Conservation (phyloP, 2,113 vertebrate genomes). For the Silurus asotus region DNA sequence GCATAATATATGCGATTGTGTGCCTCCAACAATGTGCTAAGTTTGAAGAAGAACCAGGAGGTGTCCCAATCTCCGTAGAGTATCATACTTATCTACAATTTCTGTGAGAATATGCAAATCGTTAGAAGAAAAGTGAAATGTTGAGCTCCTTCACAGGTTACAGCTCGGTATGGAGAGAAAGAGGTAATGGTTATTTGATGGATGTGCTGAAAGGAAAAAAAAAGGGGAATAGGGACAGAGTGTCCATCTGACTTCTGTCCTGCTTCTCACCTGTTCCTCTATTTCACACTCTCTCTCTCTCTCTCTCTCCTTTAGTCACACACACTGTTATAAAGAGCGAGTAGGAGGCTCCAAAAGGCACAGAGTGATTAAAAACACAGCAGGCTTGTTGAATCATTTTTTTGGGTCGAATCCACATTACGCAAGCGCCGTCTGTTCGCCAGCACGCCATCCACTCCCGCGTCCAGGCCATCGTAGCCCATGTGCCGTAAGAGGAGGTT, state of each 20-base stretch:
- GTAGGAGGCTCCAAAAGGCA: slow-evolving; percentile 12
- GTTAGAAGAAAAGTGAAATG: not conserved
- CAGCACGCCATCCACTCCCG: slow-evolving; percentile 31
- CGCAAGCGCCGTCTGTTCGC: slow-evolving; percentile 46
- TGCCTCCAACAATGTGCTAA: too few relatives aligned
- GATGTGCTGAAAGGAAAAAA: not conserved
- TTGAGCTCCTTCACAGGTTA: not conserved
- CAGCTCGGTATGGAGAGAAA: not conserved
- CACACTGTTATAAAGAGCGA: slow-evolving; percentile 25
- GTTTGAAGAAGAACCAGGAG: too few relatives aligned
- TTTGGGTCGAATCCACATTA: slow-evolving; percentile 52
- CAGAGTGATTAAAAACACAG: slow-evolving; percentile 35
- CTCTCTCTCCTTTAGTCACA: not conserved
- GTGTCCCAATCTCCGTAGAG: too few relatives aligned
- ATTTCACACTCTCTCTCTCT: slow-evolving; percentile 1
- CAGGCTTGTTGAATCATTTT: slow-evolving; percentile 48
- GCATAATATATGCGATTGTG: too few relatives aligned
- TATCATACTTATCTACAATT: not conserved
- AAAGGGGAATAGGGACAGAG: not conserved
- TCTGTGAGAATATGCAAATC: not conserved
- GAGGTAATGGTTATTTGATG: not conserved
- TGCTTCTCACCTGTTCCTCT: slow-evolving; percentile 39
- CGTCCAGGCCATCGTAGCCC: not conserved
- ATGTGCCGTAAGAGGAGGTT: slow-evolving; percentile 23
- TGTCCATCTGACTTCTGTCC: slow-evolving; percentile 38